phyloP scores from a whole-genome alignment of 2,113 vertebrate species.

The Dromiciops gliroides region DNA sequence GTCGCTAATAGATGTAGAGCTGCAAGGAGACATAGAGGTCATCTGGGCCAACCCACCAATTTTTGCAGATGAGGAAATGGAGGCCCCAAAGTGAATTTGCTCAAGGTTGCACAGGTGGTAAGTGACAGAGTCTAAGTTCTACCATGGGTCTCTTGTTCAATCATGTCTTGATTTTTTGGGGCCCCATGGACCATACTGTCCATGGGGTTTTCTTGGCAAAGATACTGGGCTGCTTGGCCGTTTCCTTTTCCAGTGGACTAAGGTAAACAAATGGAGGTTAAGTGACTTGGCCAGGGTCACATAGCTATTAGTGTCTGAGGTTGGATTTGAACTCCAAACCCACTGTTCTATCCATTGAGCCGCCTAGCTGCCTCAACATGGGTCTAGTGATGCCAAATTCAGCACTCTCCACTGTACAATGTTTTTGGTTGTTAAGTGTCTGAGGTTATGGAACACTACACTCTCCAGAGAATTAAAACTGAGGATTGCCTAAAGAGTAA shows the following conservation, averaged over 20 bases:
- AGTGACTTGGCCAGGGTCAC: neutral
- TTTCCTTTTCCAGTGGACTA: too few species aligned
- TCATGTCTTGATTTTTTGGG: neutral
- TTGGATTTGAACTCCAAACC: neutral
- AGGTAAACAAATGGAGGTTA: neutral
- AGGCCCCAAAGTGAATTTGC: neutral
- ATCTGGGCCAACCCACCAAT: neutral
- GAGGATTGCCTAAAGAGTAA: neutral
- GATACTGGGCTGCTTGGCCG: neutral
- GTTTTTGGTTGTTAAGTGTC: neutral
- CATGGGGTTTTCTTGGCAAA: neutral
- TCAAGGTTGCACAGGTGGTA: neutral
- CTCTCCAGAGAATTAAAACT: neutral
- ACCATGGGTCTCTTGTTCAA: neutral
- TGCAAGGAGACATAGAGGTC: neutral
- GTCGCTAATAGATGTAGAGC: neutral
- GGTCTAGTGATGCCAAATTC: neutral
- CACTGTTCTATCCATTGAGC: neutral
- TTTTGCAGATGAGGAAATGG: neutral
- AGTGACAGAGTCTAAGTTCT: neutral
- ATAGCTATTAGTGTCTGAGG: neutral
- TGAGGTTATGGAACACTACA: neutral
- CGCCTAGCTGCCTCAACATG: neutral
- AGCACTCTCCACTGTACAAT: neutral
- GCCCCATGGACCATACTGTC: neutral